These are phyloP conservation scores for Icerya purchasi DNA, from an alignment of 2,888 invertebrate genomes.

Conservation along the genomic window DNA sequence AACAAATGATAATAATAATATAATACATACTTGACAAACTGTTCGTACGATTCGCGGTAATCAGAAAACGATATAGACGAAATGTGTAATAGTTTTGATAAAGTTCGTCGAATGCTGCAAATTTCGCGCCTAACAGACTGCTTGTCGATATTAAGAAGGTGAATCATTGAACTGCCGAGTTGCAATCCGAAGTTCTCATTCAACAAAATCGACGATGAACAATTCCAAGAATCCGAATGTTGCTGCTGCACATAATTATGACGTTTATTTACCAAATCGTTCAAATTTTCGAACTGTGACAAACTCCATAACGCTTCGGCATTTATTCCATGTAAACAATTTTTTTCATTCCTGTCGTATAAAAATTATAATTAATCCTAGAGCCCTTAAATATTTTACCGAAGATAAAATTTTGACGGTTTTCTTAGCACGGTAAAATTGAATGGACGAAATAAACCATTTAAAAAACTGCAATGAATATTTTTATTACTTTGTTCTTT, in stretches of 20 bases:
- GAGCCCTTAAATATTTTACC: conserved; percentile 24
- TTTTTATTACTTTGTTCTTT: too few species aligned
- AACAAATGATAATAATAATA: too few species aligned
- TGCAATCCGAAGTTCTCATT: conserved; percentile 47
- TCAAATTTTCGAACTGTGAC: conserved; percentile 58
- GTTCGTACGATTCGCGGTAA: conserved; percentile 52
- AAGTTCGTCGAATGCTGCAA: conserved; percentile 26
- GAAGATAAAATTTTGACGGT: too few species aligned
- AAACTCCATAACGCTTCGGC: conserved; percentile 69
- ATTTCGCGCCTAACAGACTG: conserved; percentile 20
- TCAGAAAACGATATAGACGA: conserved; percentile 49
- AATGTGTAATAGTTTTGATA: conserved; percentile 40
- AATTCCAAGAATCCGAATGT: conserved; percentile 20
- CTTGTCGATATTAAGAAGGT: conserved; percentile 24
- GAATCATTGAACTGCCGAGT: conserved; percentile 45
- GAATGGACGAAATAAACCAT: too few species aligned
- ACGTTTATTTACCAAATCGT: conserved; percentile 35
- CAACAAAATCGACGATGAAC: conserved; percentile 12
- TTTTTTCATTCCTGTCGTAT: too few species aligned
- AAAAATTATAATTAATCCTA: too few species aligned
- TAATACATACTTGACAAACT: conserved; percentile 37
- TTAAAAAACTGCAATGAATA: too few species aligned
- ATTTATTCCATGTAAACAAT: neutral
- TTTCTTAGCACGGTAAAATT: too few species aligned
- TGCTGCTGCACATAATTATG: conserved; percentile 27